These are phyloP conservation scores for Drosophila paulistorum DNA, from an alignment of 1,140 invertebrate genomes.

Conservation along the genomic window DNA sequence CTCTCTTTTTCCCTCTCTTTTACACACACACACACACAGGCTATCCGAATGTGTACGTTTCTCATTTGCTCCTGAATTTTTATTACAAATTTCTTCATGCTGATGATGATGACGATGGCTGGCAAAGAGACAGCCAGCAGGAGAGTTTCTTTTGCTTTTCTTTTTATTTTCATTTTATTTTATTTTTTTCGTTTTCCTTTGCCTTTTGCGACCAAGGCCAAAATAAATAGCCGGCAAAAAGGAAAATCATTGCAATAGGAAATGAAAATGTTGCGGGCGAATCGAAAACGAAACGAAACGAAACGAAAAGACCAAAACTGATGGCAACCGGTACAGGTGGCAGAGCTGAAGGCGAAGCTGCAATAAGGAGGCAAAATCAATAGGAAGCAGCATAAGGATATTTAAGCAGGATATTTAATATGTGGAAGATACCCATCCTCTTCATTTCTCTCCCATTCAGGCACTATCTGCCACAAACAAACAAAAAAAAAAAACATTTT, in stretches of 20 bases:
- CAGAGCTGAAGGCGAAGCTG: slow-evolving; percentile 13
- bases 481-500: neutral
- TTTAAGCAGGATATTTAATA: slow-evolving; percentile 81
- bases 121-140: slow-evolving; percentile 36
- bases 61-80: slow-evolving; percentile 80
- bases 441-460: too few species aligned
- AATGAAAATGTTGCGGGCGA: slow-evolving; percentile 70
- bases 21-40: neutral
- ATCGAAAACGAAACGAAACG: slow-evolving; percentile 22
- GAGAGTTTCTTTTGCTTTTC: slow-evolving; percentile 31
- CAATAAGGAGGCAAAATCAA: slow-evolving; percentile 57
- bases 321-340: neutral
- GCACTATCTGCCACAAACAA: neutral
- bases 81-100: slow-evolving; percentile 80
- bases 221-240: slow-evolving; percentile 70
- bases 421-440: slow-evolving; percentile 21
- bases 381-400: slow-evolving; percentile 66
- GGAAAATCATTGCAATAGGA: slow-evolving; percentile 79
- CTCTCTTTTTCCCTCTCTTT: neutral
- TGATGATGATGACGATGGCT: slow-evolving; percentile 41
- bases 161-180: neutral
- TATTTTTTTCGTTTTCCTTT: slow-evolving; percentile 27
- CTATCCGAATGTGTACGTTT: slow-evolving; percentile 59
- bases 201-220: slow-evolving; percentile 42
- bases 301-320: slow-evolving; percentile 14